Percentiles rank a stretch among this genome's conserved stretches.
These are phyloP conservation scores for Troides helena DNA, from an alignment of 2,888 invertebrate species.

Conservation along the genomic window DNA sequence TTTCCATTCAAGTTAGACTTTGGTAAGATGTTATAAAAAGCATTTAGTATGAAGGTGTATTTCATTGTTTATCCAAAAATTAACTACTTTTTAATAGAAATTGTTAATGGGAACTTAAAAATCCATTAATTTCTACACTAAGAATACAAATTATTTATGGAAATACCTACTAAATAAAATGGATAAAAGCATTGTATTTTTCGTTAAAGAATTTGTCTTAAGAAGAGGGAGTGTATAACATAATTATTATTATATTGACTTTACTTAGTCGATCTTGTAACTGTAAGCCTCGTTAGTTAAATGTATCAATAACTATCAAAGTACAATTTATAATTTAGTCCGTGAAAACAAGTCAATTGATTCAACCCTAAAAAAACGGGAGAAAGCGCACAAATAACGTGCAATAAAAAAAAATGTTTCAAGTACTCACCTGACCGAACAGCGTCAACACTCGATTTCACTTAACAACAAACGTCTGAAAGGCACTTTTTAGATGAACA, in stretches of 20 bases:
- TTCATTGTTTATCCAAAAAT: too few relatives aligned
- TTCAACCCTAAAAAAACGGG: constrained; percentile 46
- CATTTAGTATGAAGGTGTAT: too few relatives aligned
- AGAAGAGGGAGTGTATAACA: too few relatives aligned
- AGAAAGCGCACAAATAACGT: constrained; percentile 49
- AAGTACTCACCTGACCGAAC: constrained; percentile 54
- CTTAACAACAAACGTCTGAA: constrained; percentile 44
- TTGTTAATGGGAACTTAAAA: too few relatives aligned
- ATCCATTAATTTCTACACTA: too few relatives aligned
- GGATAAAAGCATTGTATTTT: too few relatives aligned
- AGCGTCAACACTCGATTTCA: constrained; percentile 49
- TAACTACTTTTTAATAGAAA: too few relatives aligned
- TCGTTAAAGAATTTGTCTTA: too few relatives aligned
- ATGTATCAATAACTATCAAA: not conserved
- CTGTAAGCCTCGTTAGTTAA: constrained; percentile 1
- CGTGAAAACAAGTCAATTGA: constrained; percentile 32
- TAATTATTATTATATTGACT: not conserved
- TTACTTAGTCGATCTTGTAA: not conserved
- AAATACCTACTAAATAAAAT: too few relatives aligned
- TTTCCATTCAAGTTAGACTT: too few relatives aligned
- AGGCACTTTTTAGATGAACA: constrained; percentile 48
- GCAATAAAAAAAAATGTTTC: constrained; percentile 42
- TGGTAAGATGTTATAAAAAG: too few relatives aligned
- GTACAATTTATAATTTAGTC: not conserved
- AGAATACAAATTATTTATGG: too few relatives aligned